Conservation (phyloP, 2,888 invertebrate genomes). For the Lycocerus yunnanus region DNA sequence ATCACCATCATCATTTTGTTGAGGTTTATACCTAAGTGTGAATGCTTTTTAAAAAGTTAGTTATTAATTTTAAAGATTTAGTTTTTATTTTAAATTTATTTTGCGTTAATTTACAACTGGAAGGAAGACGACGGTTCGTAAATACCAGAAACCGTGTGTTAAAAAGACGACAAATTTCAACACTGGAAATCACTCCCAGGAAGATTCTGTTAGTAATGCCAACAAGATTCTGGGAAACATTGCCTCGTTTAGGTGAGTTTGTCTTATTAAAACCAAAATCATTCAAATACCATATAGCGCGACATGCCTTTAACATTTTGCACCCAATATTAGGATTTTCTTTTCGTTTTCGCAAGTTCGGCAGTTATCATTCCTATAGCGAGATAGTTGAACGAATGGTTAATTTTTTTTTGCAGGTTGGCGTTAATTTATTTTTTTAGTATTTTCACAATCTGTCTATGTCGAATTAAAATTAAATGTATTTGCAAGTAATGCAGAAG, state of each 20-base stretch:
- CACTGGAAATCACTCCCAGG: slow-evolving; percentile 76
- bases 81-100: slow-evolving; percentile 35
- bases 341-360: slow-evolving; percentile 2
- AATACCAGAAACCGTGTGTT: slow-evolving; percentile 85
- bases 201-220: slow-evolving; percentile 80
- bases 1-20: slow-evolving; percentile 1
- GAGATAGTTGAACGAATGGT: slow-evolving; percentile 22
- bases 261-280: slow-evolving; percentile 11
- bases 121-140: slow-evolving; percentile 88
- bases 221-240: slow-evolving; percentile 81
- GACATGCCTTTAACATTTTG: slow-evolving; percentile 14
- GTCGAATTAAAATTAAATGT: not conserved
- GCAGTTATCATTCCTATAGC: slow-evolving; percentile 12
- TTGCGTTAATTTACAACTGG: slow-evolving; percentile 55
- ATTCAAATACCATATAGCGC: slow-evolving; percentile 12
- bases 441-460: slow-evolving; percentile 1
- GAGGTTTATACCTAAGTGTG: slow-evolving; percentile 13
- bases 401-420: slow-evolving; percentile 25
- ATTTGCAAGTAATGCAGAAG: not conserved
- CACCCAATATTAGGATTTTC: slow-evolving; percentile 5
- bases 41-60: slow-evolving; percentile 19
- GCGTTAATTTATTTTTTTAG: slow-evolving; percentile 17
- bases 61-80: slow-evolving; percentile 40
- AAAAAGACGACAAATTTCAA: slow-evolving; percentile 82
- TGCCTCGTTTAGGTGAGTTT: slow-evolving; percentile 60